phyloP scores from a whole-genome alignment of 2,113 vertebrate species.

The Anoplopoma fimbria region DNA sequence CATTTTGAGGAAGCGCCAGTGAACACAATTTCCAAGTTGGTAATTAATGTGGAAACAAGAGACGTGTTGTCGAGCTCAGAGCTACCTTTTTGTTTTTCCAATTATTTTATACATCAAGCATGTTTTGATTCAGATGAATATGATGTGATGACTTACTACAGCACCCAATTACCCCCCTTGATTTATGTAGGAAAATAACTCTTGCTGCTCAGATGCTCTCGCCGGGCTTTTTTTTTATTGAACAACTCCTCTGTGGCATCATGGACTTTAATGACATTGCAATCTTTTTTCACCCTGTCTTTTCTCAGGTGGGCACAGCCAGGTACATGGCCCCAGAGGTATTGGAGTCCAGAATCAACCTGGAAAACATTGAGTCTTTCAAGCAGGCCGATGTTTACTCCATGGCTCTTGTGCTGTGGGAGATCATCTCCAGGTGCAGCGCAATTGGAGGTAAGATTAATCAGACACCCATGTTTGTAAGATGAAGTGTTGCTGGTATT shows the following conservation, averaged over 20 bases:
- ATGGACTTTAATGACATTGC: background rate
- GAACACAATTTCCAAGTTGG: conserved; percentile 42
- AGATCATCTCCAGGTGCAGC: conserved; percentile 95
- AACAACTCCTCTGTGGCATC: background rate
- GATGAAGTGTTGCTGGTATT: background rate
- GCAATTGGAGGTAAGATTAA: conserved; percentile 89
- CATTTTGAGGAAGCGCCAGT: conserved; percentile 22
- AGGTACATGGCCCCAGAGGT: conserved; percentile 99
- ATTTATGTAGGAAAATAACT: conserved; percentile 24
- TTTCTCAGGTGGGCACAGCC: conserved; percentile 93
- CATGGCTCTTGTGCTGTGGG: conserved; percentile 98
- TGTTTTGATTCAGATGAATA: conserved; percentile 38
- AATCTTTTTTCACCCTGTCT: background rate
- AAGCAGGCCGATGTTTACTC: conserved; percentile 98
- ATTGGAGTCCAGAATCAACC: conserved; percentile 96
- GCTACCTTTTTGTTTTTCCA: conserved; percentile 48
- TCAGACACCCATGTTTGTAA: background rate
- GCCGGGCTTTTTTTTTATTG: background rate
- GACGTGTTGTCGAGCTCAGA: conserved; percentile 36
- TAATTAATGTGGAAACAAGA: conserved; percentile 49
- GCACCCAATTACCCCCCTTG: conserved; percentile 10
- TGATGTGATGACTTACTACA: conserved; percentile 18
- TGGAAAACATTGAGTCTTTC: conserved; percentile 98
- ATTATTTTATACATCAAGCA: conserved; percentile 37
- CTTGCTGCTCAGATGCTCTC: background rate